These are phyloP conservation scores for Chaetorhynchus papuensis DNA, from an alignment of 2,113 vertebrate genomes.

Conservation along the genomic window DNA sequence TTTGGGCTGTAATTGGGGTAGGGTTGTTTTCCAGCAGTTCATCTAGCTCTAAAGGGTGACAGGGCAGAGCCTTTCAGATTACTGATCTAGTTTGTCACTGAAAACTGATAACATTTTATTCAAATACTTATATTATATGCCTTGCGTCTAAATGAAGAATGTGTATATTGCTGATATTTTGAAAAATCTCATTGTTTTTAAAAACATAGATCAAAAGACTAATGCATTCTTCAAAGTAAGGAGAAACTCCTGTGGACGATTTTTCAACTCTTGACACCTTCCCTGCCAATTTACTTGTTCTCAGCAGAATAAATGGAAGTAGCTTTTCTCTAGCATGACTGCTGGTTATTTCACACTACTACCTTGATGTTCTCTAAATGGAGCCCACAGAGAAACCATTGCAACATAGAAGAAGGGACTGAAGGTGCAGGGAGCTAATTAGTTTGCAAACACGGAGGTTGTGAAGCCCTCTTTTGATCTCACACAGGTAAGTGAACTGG, in stretches of 20 bases:
- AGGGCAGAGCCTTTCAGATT: neutral
- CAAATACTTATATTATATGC: neutral
- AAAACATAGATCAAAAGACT: conserved; percentile 43
- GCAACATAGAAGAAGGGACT: neutral
- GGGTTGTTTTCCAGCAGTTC: neutral
- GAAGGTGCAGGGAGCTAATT: conserved; percentile 8
- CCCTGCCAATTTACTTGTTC: conserved; percentile 45
- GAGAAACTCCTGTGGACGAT: conserved; percentile 19
- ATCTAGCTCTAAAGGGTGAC: neutral
- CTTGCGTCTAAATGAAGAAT: neutral
- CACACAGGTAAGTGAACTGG: neutral
- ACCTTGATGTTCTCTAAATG: neutral
- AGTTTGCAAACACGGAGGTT: neutral
- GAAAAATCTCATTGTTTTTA: conserved; percentile 12
- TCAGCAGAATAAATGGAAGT: conserved; percentile 22
- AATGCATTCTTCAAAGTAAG: conserved; percentile 45
- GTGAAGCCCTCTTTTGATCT: conserved; percentile 1
- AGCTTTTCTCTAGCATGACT: neutral
- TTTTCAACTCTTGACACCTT: conserved; percentile 50
- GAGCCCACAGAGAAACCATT: conserved; percentile 2
- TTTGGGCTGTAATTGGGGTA: neutral
- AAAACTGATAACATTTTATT: neutral
- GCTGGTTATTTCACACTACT: conserved; percentile 20
- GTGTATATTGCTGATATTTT: neutral
- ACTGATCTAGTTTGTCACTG: neutral